Conservation (phyloP, 2,888 invertebrate genomes). For the Onchidella celtica region DNA sequence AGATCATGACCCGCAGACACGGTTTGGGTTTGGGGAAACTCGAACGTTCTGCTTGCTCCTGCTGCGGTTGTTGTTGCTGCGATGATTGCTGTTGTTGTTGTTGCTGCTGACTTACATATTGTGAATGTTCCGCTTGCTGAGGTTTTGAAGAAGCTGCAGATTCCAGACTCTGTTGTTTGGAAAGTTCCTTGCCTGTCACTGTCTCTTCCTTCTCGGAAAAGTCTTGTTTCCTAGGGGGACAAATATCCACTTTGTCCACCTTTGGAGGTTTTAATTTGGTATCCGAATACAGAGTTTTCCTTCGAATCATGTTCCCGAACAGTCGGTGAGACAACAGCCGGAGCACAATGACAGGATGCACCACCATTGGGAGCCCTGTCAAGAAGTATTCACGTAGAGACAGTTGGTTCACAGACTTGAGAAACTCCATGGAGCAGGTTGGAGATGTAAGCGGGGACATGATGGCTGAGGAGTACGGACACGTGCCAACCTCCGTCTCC, state of each 20-base stretch:
- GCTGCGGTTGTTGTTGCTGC: neutral
- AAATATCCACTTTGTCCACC: constrained; percentile 66
- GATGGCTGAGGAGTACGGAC: constrained; percentile 31
- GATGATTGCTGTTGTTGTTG: constrained; percentile 17
- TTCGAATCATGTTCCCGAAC: constrained; percentile 82
- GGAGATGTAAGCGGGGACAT: constrained; percentile 70
- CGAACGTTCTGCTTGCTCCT: neutral
- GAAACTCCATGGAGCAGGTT: constrained; percentile 68
- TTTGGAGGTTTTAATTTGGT: constrained; percentile 64
- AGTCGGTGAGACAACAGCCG: constrained; percentile 83
- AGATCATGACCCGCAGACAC: constrained; percentile 41
- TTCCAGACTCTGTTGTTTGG: neutral
- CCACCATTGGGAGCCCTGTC: constrained; percentile 81
- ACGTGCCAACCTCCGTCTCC: constrained; percentile 50
- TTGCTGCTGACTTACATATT: constrained; percentile 45
- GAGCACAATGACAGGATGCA: constrained; percentile 83
- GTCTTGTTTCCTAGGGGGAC: constrained; percentile 63
- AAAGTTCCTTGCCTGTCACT: constrained; percentile 5
- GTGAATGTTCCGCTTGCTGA: neutral
- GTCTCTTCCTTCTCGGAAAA: constrained; percentile 23
- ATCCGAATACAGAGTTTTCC: constrained; percentile 76
- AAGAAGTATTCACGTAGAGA: constrained; percentile 75
- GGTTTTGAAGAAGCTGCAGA: neutral
- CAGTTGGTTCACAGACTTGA: constrained; percentile 63
- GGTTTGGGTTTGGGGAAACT: constrained; percentile 30